Percentiles rank a stretch among this genome's conserved stretches.
Evolutionary conservation across 2,797 vertebrate genomes (phyloP).

Genomic region (Carapus acus): DNA sequence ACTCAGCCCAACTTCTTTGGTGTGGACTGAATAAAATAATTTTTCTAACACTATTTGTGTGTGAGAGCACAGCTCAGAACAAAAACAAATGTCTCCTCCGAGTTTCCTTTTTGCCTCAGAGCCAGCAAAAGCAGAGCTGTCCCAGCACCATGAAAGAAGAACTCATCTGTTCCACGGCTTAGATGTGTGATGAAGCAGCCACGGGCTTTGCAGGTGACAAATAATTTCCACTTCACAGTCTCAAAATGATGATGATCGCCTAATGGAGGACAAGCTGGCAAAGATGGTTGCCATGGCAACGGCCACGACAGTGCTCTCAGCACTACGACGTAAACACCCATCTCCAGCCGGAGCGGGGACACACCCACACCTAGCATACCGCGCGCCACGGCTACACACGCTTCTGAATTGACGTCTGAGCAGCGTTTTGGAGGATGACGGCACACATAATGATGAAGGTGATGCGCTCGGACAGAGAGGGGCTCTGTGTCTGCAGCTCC

Average conservation of each 20-base stretch:
- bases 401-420: conserved; percentile 17
- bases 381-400: conserved; percentile 51
- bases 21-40: no score
- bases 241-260: conserved; percentile 8
- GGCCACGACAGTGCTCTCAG: conserved; percentile 40
- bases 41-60: no score
- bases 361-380: conserved; percentile 60
- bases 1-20: no score
- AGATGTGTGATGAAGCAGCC: no score
- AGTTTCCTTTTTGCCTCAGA: no score
- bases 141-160: no score
- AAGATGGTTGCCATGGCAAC: conserved; percentile 62
- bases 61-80: no score
- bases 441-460: conserved; percentile 6
- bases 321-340: conserved; percentile 31
- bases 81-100: no score
- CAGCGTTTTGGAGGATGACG: background rate
- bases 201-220: no score
- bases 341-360: conserved; percentile 40
- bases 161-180: no score
- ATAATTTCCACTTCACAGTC: no score
- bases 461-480: background rate
- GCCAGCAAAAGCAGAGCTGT: no score
- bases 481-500: conserved; percentile 25
- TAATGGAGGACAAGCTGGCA: conserved; percentile 22